Percentiles rank a stretch among this genome's conserved stretches.
Conservation (phyloP, 2,888 invertebrate genomes). For the Campaea margaritaria region DNA sequence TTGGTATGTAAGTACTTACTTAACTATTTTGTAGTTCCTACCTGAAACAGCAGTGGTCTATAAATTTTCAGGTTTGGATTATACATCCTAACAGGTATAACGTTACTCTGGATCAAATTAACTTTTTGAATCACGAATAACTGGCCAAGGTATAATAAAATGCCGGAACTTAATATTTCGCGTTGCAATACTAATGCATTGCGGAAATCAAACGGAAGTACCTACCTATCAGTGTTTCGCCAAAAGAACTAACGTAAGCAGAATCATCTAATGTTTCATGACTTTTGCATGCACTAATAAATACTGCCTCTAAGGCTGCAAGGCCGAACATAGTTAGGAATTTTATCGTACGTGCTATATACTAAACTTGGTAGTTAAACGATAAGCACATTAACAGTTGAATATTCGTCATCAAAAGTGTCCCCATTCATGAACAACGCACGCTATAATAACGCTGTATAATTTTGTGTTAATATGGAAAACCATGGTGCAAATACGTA, state of each 20-base stretch:
- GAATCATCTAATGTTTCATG: neutral
- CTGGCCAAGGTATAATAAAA: neutral
- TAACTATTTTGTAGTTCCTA: too few relatives aligned
- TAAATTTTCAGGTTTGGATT: too few relatives aligned
- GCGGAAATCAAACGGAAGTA: neutral
- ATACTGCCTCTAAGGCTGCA: slow-evolving; percentile 25
- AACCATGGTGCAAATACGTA: too few relatives aligned
- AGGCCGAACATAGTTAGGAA: slow-evolving; percentile 24
- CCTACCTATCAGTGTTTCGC: too few relatives aligned
- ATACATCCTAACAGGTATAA: too few relatives aligned
- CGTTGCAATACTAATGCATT: neutral
- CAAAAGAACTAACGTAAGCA: neutral
- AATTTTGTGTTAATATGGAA: neutral
- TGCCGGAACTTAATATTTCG: neutral
- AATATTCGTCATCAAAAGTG: slow-evolving; percentile 1
- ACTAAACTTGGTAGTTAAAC: neutral
- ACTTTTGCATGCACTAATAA: slow-evolving; percentile 3
- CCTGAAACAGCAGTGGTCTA: too few relatives aligned
- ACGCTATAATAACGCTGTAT: neutral
- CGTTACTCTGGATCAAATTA: too few relatives aligned
- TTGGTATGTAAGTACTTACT: too few relatives aligned
- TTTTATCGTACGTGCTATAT: neutral
- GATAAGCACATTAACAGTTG: neutral
- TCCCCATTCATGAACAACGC: neutral
- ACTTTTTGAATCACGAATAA: neutral